Conservation (phyloP, 2,797 vertebrate species). For the Tapirus indicus region DNA sequence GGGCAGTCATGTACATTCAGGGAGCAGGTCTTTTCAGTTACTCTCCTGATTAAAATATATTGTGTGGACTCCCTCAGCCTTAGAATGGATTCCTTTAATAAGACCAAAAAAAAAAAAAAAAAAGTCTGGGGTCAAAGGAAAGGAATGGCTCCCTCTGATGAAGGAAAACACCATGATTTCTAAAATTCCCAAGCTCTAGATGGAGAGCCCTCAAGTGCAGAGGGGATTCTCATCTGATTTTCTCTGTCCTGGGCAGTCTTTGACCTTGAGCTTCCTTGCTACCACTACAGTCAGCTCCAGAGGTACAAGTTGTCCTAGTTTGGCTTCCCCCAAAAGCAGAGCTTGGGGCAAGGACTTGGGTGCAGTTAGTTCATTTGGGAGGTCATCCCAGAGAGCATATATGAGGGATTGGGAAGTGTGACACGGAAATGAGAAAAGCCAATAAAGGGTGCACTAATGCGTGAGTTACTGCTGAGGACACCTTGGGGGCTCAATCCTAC, state of each 20-base stretch:
- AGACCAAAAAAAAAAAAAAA: background rate
- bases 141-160: background rate
- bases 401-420: background rate
- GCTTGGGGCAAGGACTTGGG: background rate
- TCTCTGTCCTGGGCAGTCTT: background rate
- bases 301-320: background rate
- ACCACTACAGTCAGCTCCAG: background rate
- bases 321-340: background rate
- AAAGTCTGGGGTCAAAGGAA: background rate
- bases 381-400: background rate
- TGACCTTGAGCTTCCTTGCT: background rate
- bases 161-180: background rate
- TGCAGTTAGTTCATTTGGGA: background rate
- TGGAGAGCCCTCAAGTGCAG: background rate
- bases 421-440: background rate
- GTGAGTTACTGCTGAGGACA: background rate
- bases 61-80: constrained; percentile 45
- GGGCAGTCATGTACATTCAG: background rate
- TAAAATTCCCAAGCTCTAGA: background rate
- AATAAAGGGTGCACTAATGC: background rate
- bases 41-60: background rate
- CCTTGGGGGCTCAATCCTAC: background rate
- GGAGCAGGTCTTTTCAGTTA: background rate
- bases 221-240: background rate
- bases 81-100: constrained; percentile 24